phyloP scores from a whole-genome alignment of 2,113 vertebrate species.

The Phylloscopus trochiloides region DNA sequence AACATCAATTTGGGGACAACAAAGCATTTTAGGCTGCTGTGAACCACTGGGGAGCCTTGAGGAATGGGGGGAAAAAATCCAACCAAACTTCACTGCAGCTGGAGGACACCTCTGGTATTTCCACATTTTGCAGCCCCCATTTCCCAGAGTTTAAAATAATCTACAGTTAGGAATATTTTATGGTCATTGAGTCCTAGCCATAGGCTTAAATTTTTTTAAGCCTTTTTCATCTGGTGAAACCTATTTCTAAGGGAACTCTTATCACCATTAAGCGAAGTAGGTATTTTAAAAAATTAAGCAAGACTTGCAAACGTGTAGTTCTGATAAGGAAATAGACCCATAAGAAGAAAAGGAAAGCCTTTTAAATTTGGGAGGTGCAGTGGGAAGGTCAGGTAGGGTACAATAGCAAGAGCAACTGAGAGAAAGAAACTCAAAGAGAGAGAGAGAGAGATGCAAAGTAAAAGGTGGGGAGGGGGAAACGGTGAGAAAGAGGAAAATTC shows the following conservation, averaged over 20 bases:
- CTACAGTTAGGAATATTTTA: background rate
- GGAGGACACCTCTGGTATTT: background rate
- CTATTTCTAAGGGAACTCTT: background rate
- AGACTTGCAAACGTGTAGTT: background rate
- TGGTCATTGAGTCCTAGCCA: background rate
- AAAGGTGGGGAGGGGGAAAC: accelerated
- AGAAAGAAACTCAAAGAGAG: background rate
- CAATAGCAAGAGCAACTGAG: background rate
- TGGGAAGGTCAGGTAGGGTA: background rate
- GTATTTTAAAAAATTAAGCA: background rate
- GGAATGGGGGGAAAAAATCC: background rate
- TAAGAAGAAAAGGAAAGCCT: background rate
- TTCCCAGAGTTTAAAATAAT: background rate
- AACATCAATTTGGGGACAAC: accelerated
- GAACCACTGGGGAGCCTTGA: background rate
- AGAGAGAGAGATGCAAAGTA: too few relatives aligned
- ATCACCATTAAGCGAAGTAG: background rate
- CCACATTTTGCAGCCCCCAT: background rate
- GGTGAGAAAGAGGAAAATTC: background rate
- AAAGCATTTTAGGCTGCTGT: background rate
- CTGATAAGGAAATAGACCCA: background rate
- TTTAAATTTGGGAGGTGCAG: background rate
- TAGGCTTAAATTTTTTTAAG: background rate
- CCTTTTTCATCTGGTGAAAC: background rate
- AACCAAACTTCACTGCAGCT: background rate